Evolutionary conservation across 2,113 vertebrate genomes (phyloP).

Genomic region (Sinocyclocheilus rhinocerous): DNA sequence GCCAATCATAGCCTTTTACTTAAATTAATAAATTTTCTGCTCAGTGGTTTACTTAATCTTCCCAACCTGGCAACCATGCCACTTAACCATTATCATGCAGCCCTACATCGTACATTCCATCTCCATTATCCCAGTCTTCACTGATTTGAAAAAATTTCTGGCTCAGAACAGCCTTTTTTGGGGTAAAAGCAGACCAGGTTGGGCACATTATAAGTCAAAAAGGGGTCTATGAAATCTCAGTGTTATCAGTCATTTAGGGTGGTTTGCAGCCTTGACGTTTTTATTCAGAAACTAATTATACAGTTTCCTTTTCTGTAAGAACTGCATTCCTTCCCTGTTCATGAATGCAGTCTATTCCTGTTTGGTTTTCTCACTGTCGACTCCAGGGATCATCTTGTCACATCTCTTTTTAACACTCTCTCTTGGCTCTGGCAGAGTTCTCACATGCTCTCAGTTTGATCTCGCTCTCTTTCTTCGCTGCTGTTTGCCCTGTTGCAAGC

Average conservation of each 20-base stretch:
- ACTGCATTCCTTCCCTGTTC: not conserved
- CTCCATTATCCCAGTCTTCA: too few relatives aligned
- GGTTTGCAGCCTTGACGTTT: not conserved
- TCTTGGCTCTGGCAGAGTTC: not conserved
- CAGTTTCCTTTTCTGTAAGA: not conserved
- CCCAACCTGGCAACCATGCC: too few relatives aligned
- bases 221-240: not conserved
- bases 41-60: not conserved
- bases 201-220: not conserved
- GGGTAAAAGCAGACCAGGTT: not conserved
- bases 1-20: not conserved
- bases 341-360: constrained; percentile 9
- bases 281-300: not conserved
- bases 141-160: not conserved
- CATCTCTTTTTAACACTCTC: not conserved
- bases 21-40: not conserved
- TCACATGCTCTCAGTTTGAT: constrained; percentile 32
- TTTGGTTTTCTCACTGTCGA: constrained; percentile 17
- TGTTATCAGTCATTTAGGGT: not conserved
- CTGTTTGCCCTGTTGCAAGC: constrained; percentile 1
- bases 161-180: not conserved
- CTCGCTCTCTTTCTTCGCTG: not conserved
- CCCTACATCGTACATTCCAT: too few relatives aligned
- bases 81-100: not conserved
- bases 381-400: constrained; percentile 16